A percentile compares a stretch with the other conserved stretches of the same genome.
phyloP scores from a whole-genome alignment of 2,888 invertebrate genomes.

The Malthinus seriepunctatus region DNA sequence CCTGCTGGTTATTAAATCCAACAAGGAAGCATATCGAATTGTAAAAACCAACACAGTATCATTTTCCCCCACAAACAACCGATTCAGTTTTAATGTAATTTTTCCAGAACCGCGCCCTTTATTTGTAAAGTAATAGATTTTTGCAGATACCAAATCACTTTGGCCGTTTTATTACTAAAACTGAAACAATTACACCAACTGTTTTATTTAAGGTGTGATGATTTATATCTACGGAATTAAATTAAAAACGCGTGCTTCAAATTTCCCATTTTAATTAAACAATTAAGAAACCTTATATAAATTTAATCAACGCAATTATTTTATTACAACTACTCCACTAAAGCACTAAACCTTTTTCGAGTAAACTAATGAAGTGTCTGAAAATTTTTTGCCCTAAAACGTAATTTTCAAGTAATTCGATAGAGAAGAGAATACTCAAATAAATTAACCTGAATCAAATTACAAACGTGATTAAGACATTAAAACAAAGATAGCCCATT shows the following conservation, averaged over 20 bases:
- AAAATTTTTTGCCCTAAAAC: not conserved
- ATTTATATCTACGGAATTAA: not conserved
- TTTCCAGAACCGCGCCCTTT: slow-evolving; percentile 15
- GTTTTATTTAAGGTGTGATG: slow-evolving; percentile 12
- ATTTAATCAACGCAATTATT: too few species aligned
- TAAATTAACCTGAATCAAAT: slow-evolving; percentile 17
- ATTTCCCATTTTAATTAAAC: not conserved
- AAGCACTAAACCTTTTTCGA: too few species aligned
- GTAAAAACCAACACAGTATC: slow-evolving; percentile 25
- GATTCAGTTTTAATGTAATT: slow-evolving; percentile 18
- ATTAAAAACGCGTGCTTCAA: not conserved
- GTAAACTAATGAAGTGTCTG: not conserved
- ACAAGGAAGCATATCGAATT: slow-evolving; percentile 21
- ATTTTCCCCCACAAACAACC: slow-evolving; percentile 17
- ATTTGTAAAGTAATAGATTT: slow-evolving; percentile 8
- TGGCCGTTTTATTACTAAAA: slow-evolving; percentile 11
- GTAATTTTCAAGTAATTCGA: slow-evolving; percentile 1
- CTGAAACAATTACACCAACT: slow-evolving; percentile 10
- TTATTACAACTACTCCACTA: too few species aligned
- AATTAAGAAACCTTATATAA: too few species aligned
- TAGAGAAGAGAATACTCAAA: slow-evolving; percentile 9
- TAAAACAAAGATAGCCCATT: slow-evolving; percentile 17
- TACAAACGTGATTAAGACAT: slow-evolving; percentile 16
- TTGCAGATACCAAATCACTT: slow-evolving; percentile 12
- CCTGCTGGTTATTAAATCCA: slow-evolving; percentile 11